phyloP scores from a whole-genome alignment of 2,113 vertebrate genomes.

The Lophotis ruficrista region DNA sequence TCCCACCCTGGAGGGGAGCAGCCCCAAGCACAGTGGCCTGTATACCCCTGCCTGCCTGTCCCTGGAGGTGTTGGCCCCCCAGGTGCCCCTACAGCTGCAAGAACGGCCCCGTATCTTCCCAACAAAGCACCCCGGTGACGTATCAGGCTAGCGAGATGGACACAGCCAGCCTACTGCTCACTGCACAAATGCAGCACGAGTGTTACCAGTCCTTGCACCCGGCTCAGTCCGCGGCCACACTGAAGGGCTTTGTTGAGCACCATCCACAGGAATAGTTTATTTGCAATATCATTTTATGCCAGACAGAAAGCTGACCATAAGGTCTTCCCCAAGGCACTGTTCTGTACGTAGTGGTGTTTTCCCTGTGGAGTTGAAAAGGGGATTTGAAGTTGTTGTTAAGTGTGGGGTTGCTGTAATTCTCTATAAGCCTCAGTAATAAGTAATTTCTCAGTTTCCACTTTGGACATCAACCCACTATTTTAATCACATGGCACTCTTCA shows the following conservation, averaged over 20 bases:
- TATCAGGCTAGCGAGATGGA: fast-evolving
- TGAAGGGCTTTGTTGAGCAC: neutral
- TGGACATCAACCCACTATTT: neutral
- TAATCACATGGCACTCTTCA: neutral
- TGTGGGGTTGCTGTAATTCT: neutral
- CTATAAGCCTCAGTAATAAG: neutral
- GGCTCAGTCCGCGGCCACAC: fast-evolving
- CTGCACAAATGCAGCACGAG: fast-evolving
- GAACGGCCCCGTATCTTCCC: fast-evolving
- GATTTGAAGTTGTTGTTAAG: neutral
- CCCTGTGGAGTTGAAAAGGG: neutral
- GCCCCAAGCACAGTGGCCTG: neutral
- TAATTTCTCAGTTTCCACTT: neutral
- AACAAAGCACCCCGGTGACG: neutral
- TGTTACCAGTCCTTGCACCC: fast-evolving
- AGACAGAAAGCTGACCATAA: neutral
- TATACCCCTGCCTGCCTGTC: neutral
- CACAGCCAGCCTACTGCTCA: neutral
- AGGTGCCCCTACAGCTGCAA: neutral
- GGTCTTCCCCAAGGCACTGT: neutral
- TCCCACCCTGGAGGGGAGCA: neutral
- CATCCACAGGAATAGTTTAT: neutral
- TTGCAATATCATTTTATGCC: neutral
- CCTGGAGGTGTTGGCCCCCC: neutral
- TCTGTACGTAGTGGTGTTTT: neutral